A percentile compares a stretch with the other conserved stretches of the same genome.
Evolutionary conservation across 1,140 invertebrate species (phyloP).

Genomic region (Lamellibrachia luymesi): DNA sequence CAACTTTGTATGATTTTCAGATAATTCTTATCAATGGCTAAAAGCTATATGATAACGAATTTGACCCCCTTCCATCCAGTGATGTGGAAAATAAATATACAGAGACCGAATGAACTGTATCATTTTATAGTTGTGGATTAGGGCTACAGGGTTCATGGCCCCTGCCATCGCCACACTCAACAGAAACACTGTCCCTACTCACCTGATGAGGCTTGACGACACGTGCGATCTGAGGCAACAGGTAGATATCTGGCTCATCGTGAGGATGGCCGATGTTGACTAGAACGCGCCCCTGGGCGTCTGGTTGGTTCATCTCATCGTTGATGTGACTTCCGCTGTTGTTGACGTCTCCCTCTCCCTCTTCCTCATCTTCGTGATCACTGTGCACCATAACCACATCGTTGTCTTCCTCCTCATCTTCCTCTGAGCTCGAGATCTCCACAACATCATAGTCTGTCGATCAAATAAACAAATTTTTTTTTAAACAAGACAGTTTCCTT

Average conservation of each 20-base stretch:
- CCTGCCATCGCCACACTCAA: too few species aligned
- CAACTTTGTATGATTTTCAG: too few species aligned
- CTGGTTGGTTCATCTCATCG: conserved; percentile 82
- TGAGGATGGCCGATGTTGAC: conserved; percentile 95
- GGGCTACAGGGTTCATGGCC: too few species aligned
- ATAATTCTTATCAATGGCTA: too few species aligned
- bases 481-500: too few species aligned
- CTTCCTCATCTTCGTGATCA: conserved; percentile 25
- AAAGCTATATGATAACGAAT: too few species aligned
- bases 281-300: conserved; percentile 86
- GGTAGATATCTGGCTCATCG: conserved; percentile 87
- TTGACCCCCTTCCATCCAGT: too few species aligned
- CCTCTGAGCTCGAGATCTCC: conserved; percentile 60
- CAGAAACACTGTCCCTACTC: conserved; percentile 1
- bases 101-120: too few species aligned
- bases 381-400: conserved; percentile 35
- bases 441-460: conserved; percentile 38
- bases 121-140: too few species aligned
- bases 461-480: neutral
- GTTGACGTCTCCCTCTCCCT: conserved; percentile 68
- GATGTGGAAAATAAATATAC: too few species aligned
- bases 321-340: conserved; percentile 58
- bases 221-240: conserved; percentile 87
- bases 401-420: conserved; percentile 64
- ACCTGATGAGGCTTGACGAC: conserved; percentile 94